phyloP scores from a whole-genome alignment of 2,888 invertebrate genomes.

The Keiferia lycopersicella region DNA sequence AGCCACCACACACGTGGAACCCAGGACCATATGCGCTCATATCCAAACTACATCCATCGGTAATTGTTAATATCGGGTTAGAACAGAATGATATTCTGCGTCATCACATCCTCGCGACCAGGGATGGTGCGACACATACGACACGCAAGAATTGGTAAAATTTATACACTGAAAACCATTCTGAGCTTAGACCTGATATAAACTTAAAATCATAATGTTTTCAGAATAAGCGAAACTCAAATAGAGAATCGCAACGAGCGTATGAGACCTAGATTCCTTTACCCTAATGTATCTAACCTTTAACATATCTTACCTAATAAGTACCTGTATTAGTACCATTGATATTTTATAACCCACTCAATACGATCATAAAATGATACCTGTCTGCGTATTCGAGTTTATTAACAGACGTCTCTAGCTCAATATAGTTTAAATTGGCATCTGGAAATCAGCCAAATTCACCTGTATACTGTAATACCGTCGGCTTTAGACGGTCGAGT shows the following conservation, averaged over 20 bases:
- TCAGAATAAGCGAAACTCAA: neutral
- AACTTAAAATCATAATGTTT: neutral
- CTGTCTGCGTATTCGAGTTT: neutral
- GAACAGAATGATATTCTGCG: no score
- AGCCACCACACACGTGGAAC: slow-evolving; percentile 47
- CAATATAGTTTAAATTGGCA: slow-evolving; percentile 17
- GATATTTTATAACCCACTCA: neutral
- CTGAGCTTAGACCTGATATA: neutral
- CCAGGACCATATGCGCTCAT: neutral
- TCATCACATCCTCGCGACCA: no score
- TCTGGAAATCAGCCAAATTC: slow-evolving; percentile 24
- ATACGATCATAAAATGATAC: neutral
- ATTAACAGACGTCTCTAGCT: neutral
- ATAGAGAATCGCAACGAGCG: neutral
- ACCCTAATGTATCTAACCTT: neutral
- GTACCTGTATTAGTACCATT: neutral
- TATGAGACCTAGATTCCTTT: slow-evolving; percentile 1
- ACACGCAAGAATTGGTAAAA: no score
- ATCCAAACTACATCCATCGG: no score
- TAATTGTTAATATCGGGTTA: no score
- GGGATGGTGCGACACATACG: no score
- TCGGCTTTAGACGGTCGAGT: slow-evolving; percentile 7
- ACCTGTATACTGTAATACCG: slow-evolving; percentile 6
- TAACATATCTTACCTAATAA: slow-evolving; percentile 1
- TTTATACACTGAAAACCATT: no score